Base-by-base conservation (phyloP, 2,888 invertebrate genomes). In the Amphipoea lucens region DNA sequence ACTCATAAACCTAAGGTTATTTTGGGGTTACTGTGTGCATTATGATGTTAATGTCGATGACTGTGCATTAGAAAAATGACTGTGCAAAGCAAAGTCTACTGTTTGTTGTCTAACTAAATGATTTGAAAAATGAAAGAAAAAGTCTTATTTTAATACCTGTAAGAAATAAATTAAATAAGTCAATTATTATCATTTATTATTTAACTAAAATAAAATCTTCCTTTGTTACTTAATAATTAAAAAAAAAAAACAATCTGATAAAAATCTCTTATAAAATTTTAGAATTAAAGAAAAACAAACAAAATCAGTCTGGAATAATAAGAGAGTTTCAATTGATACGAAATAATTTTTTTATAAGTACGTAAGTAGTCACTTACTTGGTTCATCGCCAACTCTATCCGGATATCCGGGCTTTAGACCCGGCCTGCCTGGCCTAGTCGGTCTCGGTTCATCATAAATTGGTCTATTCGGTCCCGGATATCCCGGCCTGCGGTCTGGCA, bases 381-480 rank as follows among this genome's bases (percentile, higher is more conserved):
- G 90, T 74, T 91, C 94, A 73, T 87, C 87, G 40, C 91, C 93
- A 74, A 92, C 93, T 82, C 93, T 92, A 74, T 94, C 94, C 45
- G 91, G 90, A 74, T 88, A 90, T 4, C 89, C 89, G 0, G 94
- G 94, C 81, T 87, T 91, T 23, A n/a, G 72, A 11, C 76, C 82
- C 2, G 89, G 88, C 78, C 88, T 83, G 1, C 75, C 76, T 0
- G 88, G 89, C 2, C 85, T 62, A 0, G 0, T 12, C 0, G 88
- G 88, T 66, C 80, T 82, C 1, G 70, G 79, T 1, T 76, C 71
- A 66, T 87, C 77, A 36, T 82, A 79, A 29, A 82, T 66, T 0
- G 88, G 88, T 65, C 82, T 85, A 66, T 78, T 89, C 3, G 77
- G 74, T 11, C 76, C 79, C 0, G 89, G 89, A 75, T 88, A 89